Base-by-base conservation (phyloP, 2,888 invertebrate genomes). In the Abscondita cerata region DNA sequence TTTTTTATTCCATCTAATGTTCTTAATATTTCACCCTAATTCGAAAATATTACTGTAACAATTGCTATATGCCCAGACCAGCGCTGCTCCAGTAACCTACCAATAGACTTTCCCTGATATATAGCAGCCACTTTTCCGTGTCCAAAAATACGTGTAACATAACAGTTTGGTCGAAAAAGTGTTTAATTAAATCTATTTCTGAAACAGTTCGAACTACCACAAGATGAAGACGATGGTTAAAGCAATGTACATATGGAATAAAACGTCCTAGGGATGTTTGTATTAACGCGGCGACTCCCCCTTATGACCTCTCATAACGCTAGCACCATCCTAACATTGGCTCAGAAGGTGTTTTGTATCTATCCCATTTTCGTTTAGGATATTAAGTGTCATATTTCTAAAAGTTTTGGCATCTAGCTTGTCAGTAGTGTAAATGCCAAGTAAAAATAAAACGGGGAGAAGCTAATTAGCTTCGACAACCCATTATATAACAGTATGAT, bases 61-160 rank as follows among this genome's bases (percentile, higher is more conserved):
- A 48, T 33, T 13, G 51, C 31, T 8, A 51, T 16, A 36, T 31
- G 51, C 18, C 36, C 51, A 36, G 31, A 31, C 51, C 51, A 51
- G 2, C 51, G 51, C 51, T 31, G 33, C 18, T 51, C 33, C 16
- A 34, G 16, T 25, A n/a, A 47, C 47, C 60, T 54, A 11, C 50
- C 46, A 50, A 63, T 54, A 16, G 15, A 18, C 40, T 63, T 50
- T 31, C 63, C 63, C 15, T 8, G 36, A 50, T 62, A 62, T 31
- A 59, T 18, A 16, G 57, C 53, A 47, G 40, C 38, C 9, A 52
- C 38, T 53, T 38, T 46, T 41, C 57, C 51, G 18, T 41, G 46
- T 36, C 11, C 16, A 58, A 62, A 31, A 53, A 62, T 53, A 48
- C 48, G 34, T 62, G 52, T 19, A 62, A 11, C 52, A 52, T 57